Evolutionary conservation across 2,888 invertebrate species (phyloP).

Genomic region (Omphaloscelis lunosa): DNA sequence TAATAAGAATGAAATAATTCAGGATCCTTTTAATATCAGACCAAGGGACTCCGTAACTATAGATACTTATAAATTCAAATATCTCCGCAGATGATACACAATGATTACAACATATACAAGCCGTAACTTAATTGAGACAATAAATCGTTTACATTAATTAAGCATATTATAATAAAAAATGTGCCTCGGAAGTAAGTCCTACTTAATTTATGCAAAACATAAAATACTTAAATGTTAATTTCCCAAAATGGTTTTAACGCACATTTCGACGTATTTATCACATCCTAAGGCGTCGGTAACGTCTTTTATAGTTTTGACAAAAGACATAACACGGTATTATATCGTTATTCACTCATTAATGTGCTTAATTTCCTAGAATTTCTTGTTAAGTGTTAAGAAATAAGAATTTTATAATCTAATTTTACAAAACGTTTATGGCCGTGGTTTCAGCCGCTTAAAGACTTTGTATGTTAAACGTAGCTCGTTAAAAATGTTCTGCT

Average conservation of each 20-base stretch:
- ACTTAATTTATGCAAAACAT: conserved; percentile 37
- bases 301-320: conserved; percentile 41
- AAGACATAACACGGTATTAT: conserved; percentile 31
- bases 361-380: conserved; percentile 22
- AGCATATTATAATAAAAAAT: conserved; percentile 2
- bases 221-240: conserved; percentile 38
- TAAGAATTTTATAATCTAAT: background rate
- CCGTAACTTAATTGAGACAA: conserved; percentile 1
- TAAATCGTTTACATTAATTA: conserved; percentile 26
- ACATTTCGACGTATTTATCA: conserved; percentile 39
- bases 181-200: conserved; percentile 30
- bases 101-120: conserved; percentile 13
- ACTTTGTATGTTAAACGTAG: conserved; percentile 3
- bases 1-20: background rate
- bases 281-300: conserved; percentile 8
- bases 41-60: background rate
- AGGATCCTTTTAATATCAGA: conserved; percentile 1
- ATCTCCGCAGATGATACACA: background rate
- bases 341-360: conserved; percentile 23
- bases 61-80: conserved; percentile 31
- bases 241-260: conserved; percentile 26
- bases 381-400: conserved; percentile 20
- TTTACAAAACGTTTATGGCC: conserved; percentile 1
- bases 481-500: conserved; percentile 13
- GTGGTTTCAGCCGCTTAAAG: background rate